Evolutionary conservation across 2,113 vertebrate species (phyloP), one percentile per base, ranked within the genome.

Genomic region (Callipepla californica): DNA sequence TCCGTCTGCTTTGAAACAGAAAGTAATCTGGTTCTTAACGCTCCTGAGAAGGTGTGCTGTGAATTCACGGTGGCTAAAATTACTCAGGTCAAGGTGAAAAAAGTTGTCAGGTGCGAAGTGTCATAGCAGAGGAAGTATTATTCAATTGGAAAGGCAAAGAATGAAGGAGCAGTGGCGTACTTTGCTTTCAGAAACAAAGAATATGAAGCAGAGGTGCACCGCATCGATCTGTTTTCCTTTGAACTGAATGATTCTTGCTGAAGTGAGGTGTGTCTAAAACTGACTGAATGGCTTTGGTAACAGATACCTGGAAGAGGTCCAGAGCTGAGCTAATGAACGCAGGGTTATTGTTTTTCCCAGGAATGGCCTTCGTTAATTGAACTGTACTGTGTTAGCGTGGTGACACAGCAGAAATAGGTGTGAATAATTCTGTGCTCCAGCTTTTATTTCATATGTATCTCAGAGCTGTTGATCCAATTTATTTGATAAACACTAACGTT

Each of bases 111-210:
- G 13, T 4, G 23, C 26, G 30, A 22, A 18, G 57, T 55, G 5
- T n/a, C 15, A 0, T 7, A 26, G 14, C 23, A 1, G 7, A 32
- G 53, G 32, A 5, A 34, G 32, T 40, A 2, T 67, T 67, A 10
- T 8, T 21, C 42, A 57, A 10, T 4, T 25, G 3, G 17, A 75
- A 79, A 23, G 22, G 66, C 38, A n/a, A n/a, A 80, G 45, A 53
- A 48, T 0, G 2, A 53, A 30, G 3, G 13, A 11, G 38, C 34
- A 40, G 0, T 9, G 34, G 3, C 62, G 17, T 16, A 1, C 4
- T 23, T 48, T 19, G 55, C 45, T 59, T 66, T 30, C 5, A 32
- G 61, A 88, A 87, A 34, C 16, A n/a, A 59, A 81, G 8, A n/a
- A 2, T 30, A 5, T 17, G n/a, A 44, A 12, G 44, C 2, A 65